Evolutionary conservation across 2,113 vertebrate genomes (phyloP).

Genomic region (Leucoraja erinaceus): DNA sequence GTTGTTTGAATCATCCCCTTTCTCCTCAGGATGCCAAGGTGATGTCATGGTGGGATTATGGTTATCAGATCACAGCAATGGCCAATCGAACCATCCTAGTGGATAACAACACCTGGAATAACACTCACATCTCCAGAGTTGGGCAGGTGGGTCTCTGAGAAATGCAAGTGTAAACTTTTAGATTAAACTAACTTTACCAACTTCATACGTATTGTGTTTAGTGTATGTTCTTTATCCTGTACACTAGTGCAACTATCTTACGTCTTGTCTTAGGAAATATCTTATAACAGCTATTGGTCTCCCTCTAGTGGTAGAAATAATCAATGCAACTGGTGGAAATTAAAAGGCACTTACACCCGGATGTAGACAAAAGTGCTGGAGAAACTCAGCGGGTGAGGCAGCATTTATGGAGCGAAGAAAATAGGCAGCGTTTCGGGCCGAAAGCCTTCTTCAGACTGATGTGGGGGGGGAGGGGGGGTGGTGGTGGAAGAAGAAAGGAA

Average conservation of each 20-base stretch:
- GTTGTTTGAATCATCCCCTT: fast-evolving
- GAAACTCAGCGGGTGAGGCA: too few relatives aligned
- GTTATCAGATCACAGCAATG: conserved; percentile 97
- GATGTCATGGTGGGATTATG: conserved; percentile 99
- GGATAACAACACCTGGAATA: conserved; percentile 99
- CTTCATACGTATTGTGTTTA: background rate
- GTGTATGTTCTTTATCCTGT: background rate
- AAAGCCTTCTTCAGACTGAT: too few relatives aligned
- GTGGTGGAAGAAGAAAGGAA: too few relatives aligned
- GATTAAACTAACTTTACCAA: background rate
- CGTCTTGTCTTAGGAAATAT: too few relatives aligned
- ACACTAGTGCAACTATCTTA: background rate
- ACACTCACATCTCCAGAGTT: conserved; percentile 94
- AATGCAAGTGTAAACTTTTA: background rate
- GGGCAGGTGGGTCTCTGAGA: conserved; percentile 73
- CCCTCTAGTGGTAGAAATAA: background rate
- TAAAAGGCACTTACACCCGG: background rate
- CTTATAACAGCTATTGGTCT: background rate
- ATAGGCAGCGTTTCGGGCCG: too few relatives aligned
- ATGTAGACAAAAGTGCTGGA: too few relatives aligned
- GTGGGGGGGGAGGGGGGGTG: too few relatives aligned
- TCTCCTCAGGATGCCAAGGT: conserved; percentile 83
- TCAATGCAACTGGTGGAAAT: background rate
- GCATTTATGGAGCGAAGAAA: too few relatives aligned
- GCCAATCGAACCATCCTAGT: conserved; percentile 95